Evolutionary conservation across 2,113 vertebrate genomes (phyloP).

Genomic region (Actenoides lindsayi): DNA sequence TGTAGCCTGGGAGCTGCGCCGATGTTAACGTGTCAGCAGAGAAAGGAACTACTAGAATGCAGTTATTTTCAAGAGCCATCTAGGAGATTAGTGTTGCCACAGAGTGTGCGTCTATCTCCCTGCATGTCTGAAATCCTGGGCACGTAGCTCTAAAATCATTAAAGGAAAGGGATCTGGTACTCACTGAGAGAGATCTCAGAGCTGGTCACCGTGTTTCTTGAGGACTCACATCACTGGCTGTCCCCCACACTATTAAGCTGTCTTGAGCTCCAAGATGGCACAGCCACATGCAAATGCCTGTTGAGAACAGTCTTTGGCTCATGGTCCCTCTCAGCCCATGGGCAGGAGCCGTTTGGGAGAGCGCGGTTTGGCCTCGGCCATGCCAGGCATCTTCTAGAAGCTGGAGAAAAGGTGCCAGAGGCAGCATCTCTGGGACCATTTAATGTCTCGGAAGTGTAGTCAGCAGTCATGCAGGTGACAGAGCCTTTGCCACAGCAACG

Average conservation of each 20-base stretch:
- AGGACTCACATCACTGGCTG: not conserved
- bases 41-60: not conserved
- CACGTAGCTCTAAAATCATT: constrained; percentile 20
- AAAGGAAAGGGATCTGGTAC: constrained; percentile 6
- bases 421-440: not conserved
- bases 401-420: not conserved
- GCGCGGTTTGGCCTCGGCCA: not conserved
- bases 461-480: not conserved
- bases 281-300: not conserved
- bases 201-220: not conserved
- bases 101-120: not conserved
- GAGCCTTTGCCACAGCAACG: not conserved
- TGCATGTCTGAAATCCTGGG: not conserved
- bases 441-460: not conserved
- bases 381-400: not conserved
- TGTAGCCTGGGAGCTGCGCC: not conserved
- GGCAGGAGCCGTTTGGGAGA: not conserved
- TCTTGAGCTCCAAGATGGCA: not conserved
- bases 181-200: not conserved
- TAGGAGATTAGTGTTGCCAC: not conserved
- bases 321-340: not conserved
- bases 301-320: not conserved
- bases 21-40: not conserved
- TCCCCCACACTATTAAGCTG: not conserved
- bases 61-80: not conserved